Base-by-base conservation (phyloP, 2,113 vertebrate genomes). In the Sylvia atricapilla region DNA sequence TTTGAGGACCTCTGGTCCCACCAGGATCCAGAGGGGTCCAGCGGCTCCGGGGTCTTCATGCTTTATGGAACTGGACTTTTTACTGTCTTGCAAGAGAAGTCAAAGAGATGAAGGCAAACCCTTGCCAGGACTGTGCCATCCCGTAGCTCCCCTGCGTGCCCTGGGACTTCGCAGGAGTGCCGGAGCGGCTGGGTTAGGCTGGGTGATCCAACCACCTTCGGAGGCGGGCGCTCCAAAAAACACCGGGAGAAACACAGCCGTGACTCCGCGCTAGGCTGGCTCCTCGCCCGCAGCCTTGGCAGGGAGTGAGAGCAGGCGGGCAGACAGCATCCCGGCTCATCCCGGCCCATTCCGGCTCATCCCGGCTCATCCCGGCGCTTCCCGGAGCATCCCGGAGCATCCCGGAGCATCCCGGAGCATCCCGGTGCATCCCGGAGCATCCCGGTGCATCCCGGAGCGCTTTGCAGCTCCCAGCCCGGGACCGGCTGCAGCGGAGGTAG, bases 331-430 rank as follows among this genome's bases (percentile, higher is more conserved):
- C 62, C 5, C 3, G 0, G 39, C 58, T 8, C 64, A 3, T 58
- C 43, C 39, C 3, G 0, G 53, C 13, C 5, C 60, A 2, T 19
- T 47, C 50, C 3, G 0, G 44, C 11, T 3, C 63, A 0, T 35
- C 47, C 39, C 44, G 14, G 60, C 2, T 0, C 68, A 2, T 12
- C 69, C 50, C 55, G 49, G 49, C 7, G 25, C 24, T 14, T 49
- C 47, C 47, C 47, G 47, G 47, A 7, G 25, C 37, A 9, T 37
- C 37, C 37, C 37, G 37, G 37, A 8, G 37, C 37, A 9, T 7
- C 62, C 5, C 3, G 0, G 44, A 52, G 7, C 63, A 4, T 58
- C 63, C 41, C 33, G 39, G 59, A 2, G 4, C 60, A 3, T 19
- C 53, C 50, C 4, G 0, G 46, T 8, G 3, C 63, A 0, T 30